These are phyloP conservation scores for Drosophila nebulosa DNA, from an alignment of 1,140 invertebrate genomes.

Conservation along the genomic window DNA sequence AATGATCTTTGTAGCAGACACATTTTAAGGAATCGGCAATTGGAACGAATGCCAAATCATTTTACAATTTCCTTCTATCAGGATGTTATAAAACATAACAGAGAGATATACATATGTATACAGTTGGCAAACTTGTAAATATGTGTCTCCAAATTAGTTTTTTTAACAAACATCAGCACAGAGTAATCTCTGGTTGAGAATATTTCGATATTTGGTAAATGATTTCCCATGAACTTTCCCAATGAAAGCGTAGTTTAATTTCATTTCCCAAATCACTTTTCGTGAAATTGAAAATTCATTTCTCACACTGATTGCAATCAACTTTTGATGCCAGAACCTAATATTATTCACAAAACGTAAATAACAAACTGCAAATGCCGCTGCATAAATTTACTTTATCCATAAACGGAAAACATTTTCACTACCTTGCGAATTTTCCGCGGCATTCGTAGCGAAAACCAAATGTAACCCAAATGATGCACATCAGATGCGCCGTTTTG, in stretches of 20 bases:
- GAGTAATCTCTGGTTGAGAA: too few relatives aligned
- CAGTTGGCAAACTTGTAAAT: too few relatives aligned
- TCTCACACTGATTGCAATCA: slow-evolving; percentile 69
- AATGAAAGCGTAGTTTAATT: not conserved
- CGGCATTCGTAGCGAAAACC: not conserved
- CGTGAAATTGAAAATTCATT: slow-evolving; percentile 15
- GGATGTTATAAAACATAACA: too few relatives aligned
- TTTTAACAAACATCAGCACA: too few relatives aligned
- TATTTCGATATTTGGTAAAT: too few relatives aligned
- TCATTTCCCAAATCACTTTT: not conserved
- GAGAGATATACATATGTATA: too few relatives aligned
- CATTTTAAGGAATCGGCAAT: not conserved
- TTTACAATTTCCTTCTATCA: not conserved
- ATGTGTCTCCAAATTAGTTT: too few relatives aligned
- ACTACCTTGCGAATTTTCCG: slow-evolving; percentile 37
- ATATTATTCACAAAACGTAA: slow-evolving; percentile 39
- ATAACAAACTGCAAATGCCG: slow-evolving; percentile 49
- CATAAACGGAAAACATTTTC: slow-evolving; percentile 14
- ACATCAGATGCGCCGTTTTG: slow-evolving; percentile 25
- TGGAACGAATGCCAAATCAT: not conserved
- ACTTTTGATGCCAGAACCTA: slow-evolving; percentile 16
- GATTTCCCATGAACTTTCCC: too few relatives aligned
- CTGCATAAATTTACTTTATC: slow-evolving; percentile 53
- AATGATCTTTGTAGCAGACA: slow-evolving; percentile 25
- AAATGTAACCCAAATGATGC: slow-evolving; percentile 62